Evolutionary conservation across 2,797 vertebrate genomes (phyloP), one percentile per base, ranked within the genome.

Genomic region (Neosalanx taihuensis): DNA sequence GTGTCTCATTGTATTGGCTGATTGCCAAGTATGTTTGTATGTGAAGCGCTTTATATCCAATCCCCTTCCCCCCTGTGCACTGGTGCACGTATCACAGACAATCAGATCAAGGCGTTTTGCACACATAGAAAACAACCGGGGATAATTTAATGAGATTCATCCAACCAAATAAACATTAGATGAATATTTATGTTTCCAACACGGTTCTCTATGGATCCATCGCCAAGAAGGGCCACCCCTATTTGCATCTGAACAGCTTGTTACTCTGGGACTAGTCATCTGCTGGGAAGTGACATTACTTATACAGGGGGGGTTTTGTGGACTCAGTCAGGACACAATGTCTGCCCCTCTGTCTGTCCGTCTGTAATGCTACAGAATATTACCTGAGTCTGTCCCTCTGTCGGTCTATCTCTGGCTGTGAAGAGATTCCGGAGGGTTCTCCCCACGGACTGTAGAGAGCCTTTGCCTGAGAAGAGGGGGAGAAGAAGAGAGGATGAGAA

Each of bases 361-460:
- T 51, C 37, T 53, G 41, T 37, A 13, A 5, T 6, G 51, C 6
- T 56, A 31, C 64, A 56, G 18, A 56, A 58, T 15, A 12, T 33
- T 69, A 90, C 91, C 89, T 90, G 88, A 2, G 79, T 68, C 72
- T 79, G 84, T 12, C 80, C 83, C 20, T 87, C 85, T 1, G 78
- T 60, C 67, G 63, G 80, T 64, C 79, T 81, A 73, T 12, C 80
- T 71, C 75, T 81, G 3, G 88, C 78, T 31, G 79, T 80, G 81
- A 93, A 91, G 67, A 93, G 68, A 53, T 74, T 88, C 72, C 82
- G 72, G 64, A 93, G 81, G 12, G 89, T 88, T 70, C 67, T 84
- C 61, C 91, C 88, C 66, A 92, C 81, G 0, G 89, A 86, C 81
- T 86, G 88, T 1, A 91, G 79, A 69, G 90, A 84, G 74, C 84